Conservation (phyloP, 2,888 invertebrate species). For the Metalampra italica region DNA sequence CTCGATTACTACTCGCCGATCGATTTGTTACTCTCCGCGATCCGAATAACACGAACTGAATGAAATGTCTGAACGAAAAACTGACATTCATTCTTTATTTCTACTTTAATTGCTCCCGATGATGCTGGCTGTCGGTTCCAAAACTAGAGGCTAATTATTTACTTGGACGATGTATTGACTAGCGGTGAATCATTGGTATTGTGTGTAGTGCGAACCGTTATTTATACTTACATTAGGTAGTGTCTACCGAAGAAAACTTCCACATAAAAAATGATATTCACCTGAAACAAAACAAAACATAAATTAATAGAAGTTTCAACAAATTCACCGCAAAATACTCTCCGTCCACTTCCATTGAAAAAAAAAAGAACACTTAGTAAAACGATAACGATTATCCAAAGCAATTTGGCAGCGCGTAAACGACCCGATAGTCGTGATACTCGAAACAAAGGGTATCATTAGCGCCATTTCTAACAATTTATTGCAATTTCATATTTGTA, state of each 20-base stretch:
- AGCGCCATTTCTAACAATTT: slow-evolving; percentile 7
- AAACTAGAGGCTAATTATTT: no score
- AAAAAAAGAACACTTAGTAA: not conserved
- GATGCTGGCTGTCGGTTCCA: not conserved
- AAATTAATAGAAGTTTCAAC: not conserved
- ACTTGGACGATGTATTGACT: no score
- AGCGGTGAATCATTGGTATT: no score
- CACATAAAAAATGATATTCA: slow-evolving; percentile 13
- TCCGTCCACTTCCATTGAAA: no score
- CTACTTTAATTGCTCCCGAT: not conserved
- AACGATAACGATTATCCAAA: not conserved
- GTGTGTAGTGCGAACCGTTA: no score
- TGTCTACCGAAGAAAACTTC: not conserved
- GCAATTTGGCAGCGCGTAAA: not conserved
- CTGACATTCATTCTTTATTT: not conserved
- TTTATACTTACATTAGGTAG: no score
- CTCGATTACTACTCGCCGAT: not conserved
- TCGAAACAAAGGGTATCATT: not conserved
- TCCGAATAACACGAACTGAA: not conserved
- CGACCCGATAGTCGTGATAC: not conserved
- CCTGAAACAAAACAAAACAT: slow-evolving; percentile 25
- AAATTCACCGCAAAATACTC: not conserved
- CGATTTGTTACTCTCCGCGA: not conserved
- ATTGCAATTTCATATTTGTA: not conserved
- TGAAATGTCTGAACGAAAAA: not conserved